phyloP scores from a whole-genome alignment of 2,797 vertebrate genomes.

The Acipenser ruthenus region DNA sequence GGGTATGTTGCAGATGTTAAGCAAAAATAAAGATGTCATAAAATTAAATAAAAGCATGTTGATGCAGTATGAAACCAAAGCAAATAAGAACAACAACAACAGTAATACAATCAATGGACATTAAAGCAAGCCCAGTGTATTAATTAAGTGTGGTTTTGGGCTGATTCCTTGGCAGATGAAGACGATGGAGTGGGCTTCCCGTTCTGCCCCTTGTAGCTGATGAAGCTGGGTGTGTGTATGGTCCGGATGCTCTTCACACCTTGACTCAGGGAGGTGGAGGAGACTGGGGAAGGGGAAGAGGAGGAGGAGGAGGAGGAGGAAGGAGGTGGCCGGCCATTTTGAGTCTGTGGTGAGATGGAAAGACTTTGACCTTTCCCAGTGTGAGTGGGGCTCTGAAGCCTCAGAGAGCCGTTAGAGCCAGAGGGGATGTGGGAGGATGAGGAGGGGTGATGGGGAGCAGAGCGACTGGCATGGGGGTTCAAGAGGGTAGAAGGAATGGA shows the following conservation, averaged over 20 bases:
- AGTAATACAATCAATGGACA: no score
- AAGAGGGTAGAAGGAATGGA: slow-evolving; percentile 60
- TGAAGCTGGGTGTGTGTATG: slow-evolving; percentile 95
- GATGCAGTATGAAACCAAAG: not conserved
- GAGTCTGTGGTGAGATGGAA: slow-evolving; percentile 83
- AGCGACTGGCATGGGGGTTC: slow-evolving; percentile 64
- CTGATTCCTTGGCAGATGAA: slow-evolving; percentile 47
- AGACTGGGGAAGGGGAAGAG: slow-evolving; percentile 76
- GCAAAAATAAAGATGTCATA: not conserved
- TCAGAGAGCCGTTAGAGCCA: slow-evolving; percentile 87
- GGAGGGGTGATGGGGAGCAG: slow-evolving; percentile 57
- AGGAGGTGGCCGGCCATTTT: slow-evolving; percentile 79
- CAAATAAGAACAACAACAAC: not conserved
- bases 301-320: slow-evolving; percentile 50
- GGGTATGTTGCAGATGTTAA: no score
- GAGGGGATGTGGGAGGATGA: slow-evolving; percentile 83
- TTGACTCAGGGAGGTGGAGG: slow-evolving; percentile 80
- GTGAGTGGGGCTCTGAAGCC: slow-evolving; percentile 72
- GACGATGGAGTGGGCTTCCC: slow-evolving; percentile 65
- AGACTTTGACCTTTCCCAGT: slow-evolving; percentile 78
- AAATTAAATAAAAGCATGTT: no score
- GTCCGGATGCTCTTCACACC: slow-evolving; percentile 89
- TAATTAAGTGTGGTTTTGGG: not conserved
- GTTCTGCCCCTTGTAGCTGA: slow-evolving; percentile 95
- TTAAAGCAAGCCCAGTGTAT: no score